Base-by-base conservation (phyloP, 2,113 vertebrate genomes). In the Ptilonorhynchus violaceus region DNA sequence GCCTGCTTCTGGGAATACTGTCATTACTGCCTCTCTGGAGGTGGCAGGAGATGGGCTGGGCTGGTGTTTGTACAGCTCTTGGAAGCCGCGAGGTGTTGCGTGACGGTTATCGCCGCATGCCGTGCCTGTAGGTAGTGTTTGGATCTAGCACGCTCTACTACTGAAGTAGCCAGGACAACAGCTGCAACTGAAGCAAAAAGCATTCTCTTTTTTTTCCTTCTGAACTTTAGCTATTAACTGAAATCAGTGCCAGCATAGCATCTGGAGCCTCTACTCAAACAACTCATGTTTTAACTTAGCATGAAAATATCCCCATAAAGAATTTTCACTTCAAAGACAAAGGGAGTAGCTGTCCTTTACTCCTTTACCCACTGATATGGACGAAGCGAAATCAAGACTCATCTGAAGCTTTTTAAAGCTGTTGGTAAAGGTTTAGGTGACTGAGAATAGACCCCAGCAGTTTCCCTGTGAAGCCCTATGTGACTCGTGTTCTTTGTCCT, bases 121-220 rank as follows among this genome's bases (percentile, higher is more conserved):
- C 6, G 25, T 74, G 90, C 77, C 88, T 89, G 82, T 67, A 86
- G 92, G 88, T 90, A 52, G 37, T 47, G 90, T 9, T 81, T 23
- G 25, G 22, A 37, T 78, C 60, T 3, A 59, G 52, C 86, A 31
- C 35, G 10, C 60, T 78, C 47, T 35, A 81, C 96, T 95, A 72
- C 96, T 95, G 95, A 47, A 89, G 88, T 94, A 96, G 93, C 93
- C 93, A 96, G 91, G 85, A 86, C 56, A 4, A 92, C 93, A 94
- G 96, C 95, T 95, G 94, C 67, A 92, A 31, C 78, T 60, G 64
- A 69, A 97, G 79, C 75, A 95, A 91, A 73, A 76, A 93, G 66
- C 41, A 46, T 90, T 92, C 88, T 70, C 56, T 2, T 66, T 93
- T 66, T 83, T 66, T 53, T 20, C 47, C 56, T 80, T 94, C 94